Evolutionary conservation across 1,140 invertebrate genomes (phyloP), one percentile per base, ranked within the genome.

Genomic region (Lysiphlebus fabarum): DNA sequence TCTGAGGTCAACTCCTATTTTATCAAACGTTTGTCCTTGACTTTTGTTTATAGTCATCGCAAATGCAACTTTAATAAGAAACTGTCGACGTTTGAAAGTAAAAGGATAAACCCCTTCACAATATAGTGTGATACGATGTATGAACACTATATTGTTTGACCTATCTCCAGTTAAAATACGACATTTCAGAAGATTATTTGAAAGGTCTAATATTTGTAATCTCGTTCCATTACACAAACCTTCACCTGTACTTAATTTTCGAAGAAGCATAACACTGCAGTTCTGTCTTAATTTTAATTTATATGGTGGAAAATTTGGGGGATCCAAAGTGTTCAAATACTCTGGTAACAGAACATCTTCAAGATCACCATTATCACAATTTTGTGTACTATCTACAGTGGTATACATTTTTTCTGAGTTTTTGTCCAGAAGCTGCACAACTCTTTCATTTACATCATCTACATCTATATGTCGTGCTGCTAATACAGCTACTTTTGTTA

Each of bases 1-100:
- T 59, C 61, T 38, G 33, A 76, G 69, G 64, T 72, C 47, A 14
- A 79, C 12, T 11, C 74, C 75, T 54, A 62, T 47, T 12, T 53
- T 11, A 11, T 69, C 58, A 61, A 70, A 63, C 41, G 70, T 68
- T 61, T 70, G 70, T n/a, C 71, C 71, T 42, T 54, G 51, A 7
- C 40, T 7, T 17, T 54, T 26, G 12, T 43, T 54, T 0, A 55
- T 55, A n/a, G 41, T 45, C 53, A 55, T 45, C 0, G 53, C 37
- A 42, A 38, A 53, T 9, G 34, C 36, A 33, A 26, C n/a, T 8
- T 10, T 53, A 7, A 53, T 12, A 4, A 38, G 40, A 42, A 53
- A 43, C 42, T 53, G 51, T 9, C 36, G 38, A 26, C 51, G 37
- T 53, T 53, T 53, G 10, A 53, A 53, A 7, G 6, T 1, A 10